Evolutionary conservation across 2,797 vertebrate species (phyloP).

Genomic region (Zalophus californianus): DNA sequence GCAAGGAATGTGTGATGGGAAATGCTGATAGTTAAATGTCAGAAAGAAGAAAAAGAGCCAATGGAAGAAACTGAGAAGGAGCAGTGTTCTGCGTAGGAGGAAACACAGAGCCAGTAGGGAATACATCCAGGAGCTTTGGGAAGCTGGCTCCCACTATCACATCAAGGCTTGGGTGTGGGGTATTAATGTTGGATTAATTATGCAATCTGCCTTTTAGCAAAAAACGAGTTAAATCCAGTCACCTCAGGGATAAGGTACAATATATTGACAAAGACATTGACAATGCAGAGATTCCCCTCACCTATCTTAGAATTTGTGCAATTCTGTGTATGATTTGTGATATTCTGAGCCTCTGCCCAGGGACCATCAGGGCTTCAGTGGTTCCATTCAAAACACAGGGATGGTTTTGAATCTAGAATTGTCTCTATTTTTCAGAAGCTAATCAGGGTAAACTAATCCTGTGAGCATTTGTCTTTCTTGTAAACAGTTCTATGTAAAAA

Average conservation of each 20-base stretch:
- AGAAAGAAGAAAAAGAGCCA: neutral
- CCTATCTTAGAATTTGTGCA: neutral
- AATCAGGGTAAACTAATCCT: conserved; percentile 60
- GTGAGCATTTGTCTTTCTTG: conserved; percentile 56
- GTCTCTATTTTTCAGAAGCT: conserved; percentile 71
- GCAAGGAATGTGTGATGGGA: neutral
- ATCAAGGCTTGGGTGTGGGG: neutral
- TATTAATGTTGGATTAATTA: neutral
- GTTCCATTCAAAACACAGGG: neutral
- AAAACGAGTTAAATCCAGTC: neutral
- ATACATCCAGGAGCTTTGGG: neutral
- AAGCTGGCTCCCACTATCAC: neutral
- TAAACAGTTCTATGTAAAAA: conserved; percentile 70
- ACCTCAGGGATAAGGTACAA: neutral
- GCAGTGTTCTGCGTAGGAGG: accelerated
- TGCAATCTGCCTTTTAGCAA: neutral
- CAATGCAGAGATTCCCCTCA: neutral
- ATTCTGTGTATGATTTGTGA: neutral
- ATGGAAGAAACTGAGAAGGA: neutral
- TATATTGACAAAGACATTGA: neutral
- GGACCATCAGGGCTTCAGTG: neutral
- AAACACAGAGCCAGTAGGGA: neutral
- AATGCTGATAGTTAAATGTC: neutral
- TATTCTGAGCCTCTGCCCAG: neutral
- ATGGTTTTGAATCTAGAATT: conserved; percentile 48